Evolutionary conservation across 2,113 vertebrate species (phyloP).

Genomic region (Atherinomorus stipes): DNA sequence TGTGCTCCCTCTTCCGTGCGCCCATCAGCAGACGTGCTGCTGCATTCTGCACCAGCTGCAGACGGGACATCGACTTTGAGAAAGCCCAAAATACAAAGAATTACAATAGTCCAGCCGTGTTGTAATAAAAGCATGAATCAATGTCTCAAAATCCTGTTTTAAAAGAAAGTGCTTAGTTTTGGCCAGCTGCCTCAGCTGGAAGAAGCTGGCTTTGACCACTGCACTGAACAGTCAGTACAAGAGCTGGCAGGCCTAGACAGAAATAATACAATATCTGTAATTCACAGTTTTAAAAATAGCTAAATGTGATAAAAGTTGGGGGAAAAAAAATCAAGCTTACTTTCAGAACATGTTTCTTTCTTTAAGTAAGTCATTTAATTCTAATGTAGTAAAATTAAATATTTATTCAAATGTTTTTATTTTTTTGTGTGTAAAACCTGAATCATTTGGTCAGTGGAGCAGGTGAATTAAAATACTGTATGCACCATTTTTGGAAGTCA

Average conservation of each 20-base stretch:
- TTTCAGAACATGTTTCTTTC: constrained; percentile 9
- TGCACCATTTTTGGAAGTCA: constrained; percentile 24
- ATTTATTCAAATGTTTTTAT: constrained; percentile 2
- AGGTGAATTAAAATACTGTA: constrained; percentile 31
- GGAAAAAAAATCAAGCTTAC: neutral
- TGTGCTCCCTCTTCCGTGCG: too few relatives aligned
- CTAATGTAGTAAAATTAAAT: neutral
- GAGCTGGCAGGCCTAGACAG: constrained; percentile 26
- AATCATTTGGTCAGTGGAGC: neutral
- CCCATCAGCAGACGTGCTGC: too few relatives aligned
- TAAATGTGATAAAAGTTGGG: constrained; percentile 31
- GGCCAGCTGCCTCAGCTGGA: too few relatives aligned
- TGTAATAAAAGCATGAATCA: too few relatives aligned
- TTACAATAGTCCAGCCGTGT: too few relatives aligned
- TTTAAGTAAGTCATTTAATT: constrained; percentile 9
- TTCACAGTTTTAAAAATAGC: constrained; percentile 27
- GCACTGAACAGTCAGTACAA: neutral
- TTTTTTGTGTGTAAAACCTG: constrained; percentile 12
- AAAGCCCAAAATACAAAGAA: too few relatives aligned
- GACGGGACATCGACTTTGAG: too few relatives aligned
- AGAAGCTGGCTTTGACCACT: too few relatives aligned
- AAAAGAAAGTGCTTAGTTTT: too few relatives aligned
- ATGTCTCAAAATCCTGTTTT: too few relatives aligned
- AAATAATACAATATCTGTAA: constrained; percentile 30
- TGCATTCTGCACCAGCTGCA: too few relatives aligned